Conservation (phyloP, 2,888 invertebrate genomes). For the Molanna angustata region DNA sequence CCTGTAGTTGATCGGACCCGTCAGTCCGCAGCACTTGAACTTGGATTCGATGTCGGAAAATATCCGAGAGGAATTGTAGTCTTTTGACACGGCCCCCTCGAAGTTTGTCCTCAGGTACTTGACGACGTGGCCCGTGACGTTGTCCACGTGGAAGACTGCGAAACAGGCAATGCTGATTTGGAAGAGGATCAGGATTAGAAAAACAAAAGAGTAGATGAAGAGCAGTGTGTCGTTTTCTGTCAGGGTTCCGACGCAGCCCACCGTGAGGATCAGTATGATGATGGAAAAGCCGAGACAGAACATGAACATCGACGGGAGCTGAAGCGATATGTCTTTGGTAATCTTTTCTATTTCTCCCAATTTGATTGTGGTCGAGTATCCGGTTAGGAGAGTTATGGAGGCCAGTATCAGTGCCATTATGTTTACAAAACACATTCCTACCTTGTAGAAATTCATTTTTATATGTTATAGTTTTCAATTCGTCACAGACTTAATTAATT, state of each 20-base stretch:
- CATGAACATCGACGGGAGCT: slow-evolving; percentile 2
- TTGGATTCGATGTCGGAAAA: neutral
- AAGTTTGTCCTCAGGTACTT: slow-evolving; percentile 8
- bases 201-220: slow-evolving; percentile 13
- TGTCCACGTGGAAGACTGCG: slow-evolving; percentile 17
- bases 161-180: slow-evolving; percentile 16
- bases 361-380: slow-evolving; percentile 6
- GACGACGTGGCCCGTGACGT: neutral
- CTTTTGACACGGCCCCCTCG: neutral
- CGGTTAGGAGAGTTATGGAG: neutral
- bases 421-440: slow-evolving; percentile 16
- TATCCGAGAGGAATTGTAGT: neutral
- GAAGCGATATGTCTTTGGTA: neutral
- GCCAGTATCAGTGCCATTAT: slow-evolving; percentile 13
- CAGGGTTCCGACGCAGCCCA: slow-evolving; percentile 14
- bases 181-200: slow-evolving; percentile 11
- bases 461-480: no score
- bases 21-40: slow-evolving; percentile 13
- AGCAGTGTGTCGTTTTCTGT: slow-evolving; percentile 15
- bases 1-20: neutral
- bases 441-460: slow-evolving; percentile 15
- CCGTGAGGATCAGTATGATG: slow-evolving; percentile 8
- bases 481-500: no score
- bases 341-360: neutral
- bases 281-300: slow-evolving; percentile 10